Evolutionary conservation across 1,140 invertebrate species (phyloP).

Genomic region (Manduca sexta): DNA sequence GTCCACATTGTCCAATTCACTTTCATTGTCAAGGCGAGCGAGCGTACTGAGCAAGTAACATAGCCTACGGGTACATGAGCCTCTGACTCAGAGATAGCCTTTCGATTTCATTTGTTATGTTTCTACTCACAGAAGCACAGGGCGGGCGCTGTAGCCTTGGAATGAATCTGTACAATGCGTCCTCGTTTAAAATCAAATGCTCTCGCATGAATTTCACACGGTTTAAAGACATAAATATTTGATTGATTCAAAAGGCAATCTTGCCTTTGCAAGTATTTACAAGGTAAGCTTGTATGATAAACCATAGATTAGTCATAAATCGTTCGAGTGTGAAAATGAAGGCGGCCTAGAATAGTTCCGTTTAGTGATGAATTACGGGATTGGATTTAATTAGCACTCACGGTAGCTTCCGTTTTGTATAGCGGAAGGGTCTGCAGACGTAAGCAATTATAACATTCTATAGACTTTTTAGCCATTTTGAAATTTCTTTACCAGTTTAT

Average conservation of each 20-base stretch:
- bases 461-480: too few species aligned
- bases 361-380: background rate
- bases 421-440: conserved; percentile 3
- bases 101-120: conserved; percentile 62
- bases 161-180: background rate
- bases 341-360: background rate
- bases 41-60: conserved; percentile 27
- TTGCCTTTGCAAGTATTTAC: too few species aligned
- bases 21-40: conserved; percentile 68
- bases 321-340: background rate
- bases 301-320: background rate
- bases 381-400: background rate
- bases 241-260: too few species aligned
- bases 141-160: conserved; percentile 15
- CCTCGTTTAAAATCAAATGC: conserved; percentile 1
- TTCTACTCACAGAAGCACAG: conserved; percentile 22
- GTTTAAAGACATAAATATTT: too few species aligned
- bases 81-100: conserved; percentile 62
- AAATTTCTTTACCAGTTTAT: too few species aligned
- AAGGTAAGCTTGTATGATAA: too few species aligned
- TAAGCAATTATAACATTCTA: too few species aligned
- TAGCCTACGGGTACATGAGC: conserved; percentile 24
- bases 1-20: conserved; percentile 41
- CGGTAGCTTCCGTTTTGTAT: background rate
- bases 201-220: background rate